A percentile compares a stretch with the other conserved stretches of the same genome.
phyloP scores from a whole-genome alignment of 2,113 vertebrate genomes.

The Pantherophis guttatus region DNA sequence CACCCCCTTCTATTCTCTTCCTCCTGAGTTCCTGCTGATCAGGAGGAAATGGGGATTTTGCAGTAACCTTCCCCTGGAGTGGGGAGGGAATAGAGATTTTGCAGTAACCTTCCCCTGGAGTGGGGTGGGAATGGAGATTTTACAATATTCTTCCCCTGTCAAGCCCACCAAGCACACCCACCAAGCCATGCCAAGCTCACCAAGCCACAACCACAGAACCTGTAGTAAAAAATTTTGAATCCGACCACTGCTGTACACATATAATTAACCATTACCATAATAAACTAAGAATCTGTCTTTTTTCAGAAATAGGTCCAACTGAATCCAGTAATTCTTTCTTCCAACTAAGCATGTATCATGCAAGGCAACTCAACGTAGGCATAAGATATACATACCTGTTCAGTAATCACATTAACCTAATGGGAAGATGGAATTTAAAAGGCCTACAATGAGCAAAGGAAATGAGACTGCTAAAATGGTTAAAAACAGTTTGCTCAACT shows the following conservation, averaged over 20 bases:
- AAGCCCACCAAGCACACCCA: too few relatives aligned
- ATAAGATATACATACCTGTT: not conserved
- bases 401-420: not conserved
- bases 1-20: too few relatives aligned
- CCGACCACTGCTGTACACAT: not conserved
- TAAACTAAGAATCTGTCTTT: not conserved
- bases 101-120: too few relatives aligned
- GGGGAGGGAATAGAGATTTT: too few relatives aligned
- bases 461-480: not conserved
- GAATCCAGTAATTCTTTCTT: not conserved
- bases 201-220: too few relatives aligned
- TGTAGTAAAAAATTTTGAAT: too few relatives aligned
- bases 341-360: not conserved
- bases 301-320: not conserved
- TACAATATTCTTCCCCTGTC: too few relatives aligned
- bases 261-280: not conserved
- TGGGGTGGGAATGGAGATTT: too few relatives aligned
- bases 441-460: not conserved
- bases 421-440: not conserved
- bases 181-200: too few relatives aligned
- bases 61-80: too few relatives aligned
- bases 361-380: not conserved
- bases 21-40: too few relatives aligned
- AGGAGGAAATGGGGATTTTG: too few relatives aligned
- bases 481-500: not conserved